These are phyloP conservation scores for Hirtodrosophila histrioides DNA, from an alignment of 2,888 invertebrate species.

Conservation along the genomic window DNA sequence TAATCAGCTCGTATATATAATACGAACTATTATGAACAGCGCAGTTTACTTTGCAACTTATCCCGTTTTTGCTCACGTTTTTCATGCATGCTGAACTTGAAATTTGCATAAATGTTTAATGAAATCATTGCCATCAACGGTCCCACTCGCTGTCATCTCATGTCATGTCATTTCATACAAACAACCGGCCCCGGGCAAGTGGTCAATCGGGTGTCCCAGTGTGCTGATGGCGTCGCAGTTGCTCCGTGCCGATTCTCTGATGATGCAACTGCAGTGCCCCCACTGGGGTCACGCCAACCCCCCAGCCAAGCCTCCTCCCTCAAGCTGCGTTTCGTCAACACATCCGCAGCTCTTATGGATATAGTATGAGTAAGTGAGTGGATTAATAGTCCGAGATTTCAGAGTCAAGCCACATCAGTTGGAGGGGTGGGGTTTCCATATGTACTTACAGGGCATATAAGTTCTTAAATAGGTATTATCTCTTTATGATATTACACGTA, in stretches of 20 bases:
- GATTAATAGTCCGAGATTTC: constrained; percentile 24
- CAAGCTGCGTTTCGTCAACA: not conserved
- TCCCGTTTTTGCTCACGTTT: not conserved
- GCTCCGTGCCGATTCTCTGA: constrained; percentile 16
- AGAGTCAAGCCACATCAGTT: constrained; percentile 18
- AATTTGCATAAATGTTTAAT: constrained; percentile 72
- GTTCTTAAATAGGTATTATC: constrained; percentile 5
- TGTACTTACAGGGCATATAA: constrained; percentile 3
- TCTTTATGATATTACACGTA: constrained; percentile 5
- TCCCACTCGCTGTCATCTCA: constrained; percentile 31
- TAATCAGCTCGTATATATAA: not conserved
- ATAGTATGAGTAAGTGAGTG: constrained; percentile 16
- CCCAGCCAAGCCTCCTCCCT: not conserved
- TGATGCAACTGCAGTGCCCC: constrained; percentile 42
- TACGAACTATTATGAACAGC: constrained; percentile 4
- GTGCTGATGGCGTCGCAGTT: constrained; percentile 11
- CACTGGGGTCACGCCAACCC: not conserved
- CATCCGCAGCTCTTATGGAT: constrained; percentile 16
- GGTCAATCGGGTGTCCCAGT: constrained; percentile 18
- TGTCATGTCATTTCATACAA: constrained; percentile 12
- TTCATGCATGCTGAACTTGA: constrained; percentile 61
- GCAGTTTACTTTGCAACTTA: constrained; percentile 19
- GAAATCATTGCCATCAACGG: constrained; percentile 69
- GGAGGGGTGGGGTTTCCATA: too few relatives aligned
- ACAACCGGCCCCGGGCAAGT: constrained; percentile 9